These are phyloP conservation scores for Larimichthys polyactis DNA, from an alignment of 2,113 vertebrate genomes.

Conservation along the genomic window DNA sequence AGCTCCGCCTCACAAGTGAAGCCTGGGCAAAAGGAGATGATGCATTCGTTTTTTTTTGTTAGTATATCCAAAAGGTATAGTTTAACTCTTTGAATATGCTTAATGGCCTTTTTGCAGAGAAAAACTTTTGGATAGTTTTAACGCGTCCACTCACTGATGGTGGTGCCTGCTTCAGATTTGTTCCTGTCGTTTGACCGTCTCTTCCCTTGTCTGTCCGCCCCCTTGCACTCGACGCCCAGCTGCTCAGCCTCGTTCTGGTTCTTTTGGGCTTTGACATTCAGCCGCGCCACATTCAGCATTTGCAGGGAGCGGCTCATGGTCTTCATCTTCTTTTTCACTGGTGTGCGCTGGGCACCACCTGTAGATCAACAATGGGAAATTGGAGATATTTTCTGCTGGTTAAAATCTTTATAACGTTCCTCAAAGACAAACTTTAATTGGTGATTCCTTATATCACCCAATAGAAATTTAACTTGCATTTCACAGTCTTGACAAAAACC, in stretches of 20 bases:
- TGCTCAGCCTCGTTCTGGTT: constrained; percentile 81
- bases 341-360: constrained; percentile 92
- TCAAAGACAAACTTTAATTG: background rate
- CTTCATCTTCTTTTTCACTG: constrained; percentile 97
- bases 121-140: background rate
- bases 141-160: constrained; percentile 65
- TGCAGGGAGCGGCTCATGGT: constrained; percentile 96
- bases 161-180: constrained; percentile 54
- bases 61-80: background rate
- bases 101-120: background rate
- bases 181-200: constrained; percentile 82
- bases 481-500: background rate
- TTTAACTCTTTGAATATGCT: background rate
- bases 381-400: background rate
- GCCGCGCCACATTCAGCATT: constrained; percentile 94
- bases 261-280: constrained; percentile 95
- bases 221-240: constrained; percentile 72
- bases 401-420: background rate
- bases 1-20: constrained; percentile 89
- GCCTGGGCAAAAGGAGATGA: constrained; percentile 74
- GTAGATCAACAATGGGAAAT: constrained; percentile 15
- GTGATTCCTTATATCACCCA: background rate
- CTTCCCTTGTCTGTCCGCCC: constrained; percentile 69
- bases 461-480: background rate
- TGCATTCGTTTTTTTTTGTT: background rate